Percentiles rank a stretch among this genome's conserved stretches.
These are phyloP conservation scores for Agrochola lychnidis DNA, from an alignment of 2,888 invertebrate genomes.

Conservation along the genomic window DNA sequence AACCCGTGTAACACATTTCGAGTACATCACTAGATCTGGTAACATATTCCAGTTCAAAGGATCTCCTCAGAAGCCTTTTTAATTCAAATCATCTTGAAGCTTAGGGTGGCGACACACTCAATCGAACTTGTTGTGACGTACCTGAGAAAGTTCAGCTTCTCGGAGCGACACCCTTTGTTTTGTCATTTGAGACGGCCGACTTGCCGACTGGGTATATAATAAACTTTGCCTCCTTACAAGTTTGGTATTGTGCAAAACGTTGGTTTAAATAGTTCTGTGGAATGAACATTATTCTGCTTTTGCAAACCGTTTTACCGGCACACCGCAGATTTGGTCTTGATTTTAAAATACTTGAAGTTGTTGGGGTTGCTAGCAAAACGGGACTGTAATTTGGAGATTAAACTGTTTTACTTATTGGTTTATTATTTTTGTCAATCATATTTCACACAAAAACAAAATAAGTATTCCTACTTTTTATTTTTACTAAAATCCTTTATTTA, in stretches of 20 bases:
- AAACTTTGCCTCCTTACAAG: constrained; percentile 67
- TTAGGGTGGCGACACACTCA: constrained; percentile 64
- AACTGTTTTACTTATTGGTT: not conserved
- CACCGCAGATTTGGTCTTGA: not conserved
- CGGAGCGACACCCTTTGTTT: constrained; percentile 75
- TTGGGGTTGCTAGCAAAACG: not conserved
- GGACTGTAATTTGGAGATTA: not conserved
- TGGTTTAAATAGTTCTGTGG: constrained; percentile 57
- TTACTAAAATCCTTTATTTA: not conserved
- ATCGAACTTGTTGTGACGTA: constrained; percentile 71
- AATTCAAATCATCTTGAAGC: constrained; percentile 68
- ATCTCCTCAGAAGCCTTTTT: constrained; percentile 61
- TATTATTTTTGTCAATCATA: not conserved
- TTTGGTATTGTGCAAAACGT: constrained; percentile 60
- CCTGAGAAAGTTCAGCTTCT: constrained; percentile 71
- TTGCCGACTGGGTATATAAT: constrained; percentile 64
- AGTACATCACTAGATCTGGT: constrained; percentile 51
- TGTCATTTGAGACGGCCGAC: constrained; percentile 74
- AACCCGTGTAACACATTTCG: constrained; percentile 23
- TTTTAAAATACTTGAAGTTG: constrained; percentile 1
- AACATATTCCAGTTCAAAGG: constrained; percentile 65
- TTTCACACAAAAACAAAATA: not conserved
- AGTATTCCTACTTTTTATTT: not conserved
- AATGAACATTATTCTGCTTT: constrained; percentile 57
- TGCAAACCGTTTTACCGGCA: constrained; percentile 52